Percentiles rank a stretch among this genome's conserved stretches.
Conservation (phyloP, 64 coral and sea anemone genomes). For the Acropora tenuis region DNA sequence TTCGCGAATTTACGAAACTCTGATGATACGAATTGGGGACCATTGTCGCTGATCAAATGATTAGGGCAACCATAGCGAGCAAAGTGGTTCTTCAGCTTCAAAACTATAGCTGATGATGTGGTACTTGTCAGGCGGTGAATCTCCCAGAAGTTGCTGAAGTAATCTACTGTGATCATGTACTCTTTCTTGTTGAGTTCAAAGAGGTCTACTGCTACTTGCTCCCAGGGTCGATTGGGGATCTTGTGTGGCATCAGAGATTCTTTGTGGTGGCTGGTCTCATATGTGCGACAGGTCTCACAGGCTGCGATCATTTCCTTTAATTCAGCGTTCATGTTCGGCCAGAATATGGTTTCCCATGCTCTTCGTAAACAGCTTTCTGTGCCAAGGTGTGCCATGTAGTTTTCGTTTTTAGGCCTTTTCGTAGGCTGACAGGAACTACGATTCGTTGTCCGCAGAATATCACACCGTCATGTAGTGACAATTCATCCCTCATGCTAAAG, state of each 20-base stretch:
- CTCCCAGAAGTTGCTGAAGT: background rate
- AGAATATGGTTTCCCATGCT: background rate
- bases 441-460: too few species aligned
- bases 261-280: background rate
- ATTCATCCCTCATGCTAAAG: too few species aligned
- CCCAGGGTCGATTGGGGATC: background rate
- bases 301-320: background rate
- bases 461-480: too few species aligned
- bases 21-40: background rate
- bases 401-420: too few species aligned
- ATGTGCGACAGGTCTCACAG: background rate
- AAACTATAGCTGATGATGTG: background rate
- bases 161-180: background rate
- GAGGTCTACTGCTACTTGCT: background rate
- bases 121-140: background rate
- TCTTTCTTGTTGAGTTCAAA: too few species aligned
- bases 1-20: background rate
- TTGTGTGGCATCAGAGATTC: background rate
- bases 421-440: too few species aligned
- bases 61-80: too few species aligned
- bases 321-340: conserved; percentile 3
- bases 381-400: too few species aligned
- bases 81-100: background rate
- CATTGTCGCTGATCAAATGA: background rate
- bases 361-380: too few species aligned